Evolutionary conservation across 1,140 invertebrate genomes (phyloP).

Genomic region (Anthonomus grandis): DNA sequence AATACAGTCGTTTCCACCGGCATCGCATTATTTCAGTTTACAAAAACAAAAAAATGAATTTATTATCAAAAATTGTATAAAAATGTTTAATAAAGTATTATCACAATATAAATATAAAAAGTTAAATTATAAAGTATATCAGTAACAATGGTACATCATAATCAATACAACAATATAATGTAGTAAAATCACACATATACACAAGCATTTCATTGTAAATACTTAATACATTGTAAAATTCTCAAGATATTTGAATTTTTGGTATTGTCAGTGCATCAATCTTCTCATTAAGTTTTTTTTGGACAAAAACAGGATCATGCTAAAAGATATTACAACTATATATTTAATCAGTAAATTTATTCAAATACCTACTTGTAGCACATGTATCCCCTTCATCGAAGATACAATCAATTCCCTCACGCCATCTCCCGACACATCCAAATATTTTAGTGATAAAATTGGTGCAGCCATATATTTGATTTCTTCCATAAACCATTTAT

Average conservation of each 20-base stretch:
- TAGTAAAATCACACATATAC: too few species aligned
- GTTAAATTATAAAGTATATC: too few species aligned
- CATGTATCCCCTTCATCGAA: slow-evolving; percentile 64
- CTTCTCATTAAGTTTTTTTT: slow-evolving; percentile 43
- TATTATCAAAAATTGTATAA: too few species aligned
- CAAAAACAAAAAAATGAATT: too few species aligned
- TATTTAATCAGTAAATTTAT: neutral
- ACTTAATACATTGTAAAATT: too few species aligned
- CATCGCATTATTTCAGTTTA: too few species aligned
- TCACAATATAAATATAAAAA: too few species aligned
- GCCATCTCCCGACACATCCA: slow-evolving; percentile 69
- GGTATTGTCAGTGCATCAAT: slow-evolving; percentile 31
- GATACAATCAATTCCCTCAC: slow-evolving; percentile 66
- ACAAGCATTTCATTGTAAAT: too few species aligned
- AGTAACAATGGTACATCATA: too few species aligned
- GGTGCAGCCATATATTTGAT: slow-evolving; percentile 59
- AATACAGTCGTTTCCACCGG: too few species aligned
- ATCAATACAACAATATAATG: too few species aligned
- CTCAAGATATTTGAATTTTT: slow-evolving; percentile 2
- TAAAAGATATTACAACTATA: slow-evolving; percentile 20
- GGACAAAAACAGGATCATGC: slow-evolving; percentile 44
- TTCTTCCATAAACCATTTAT: slow-evolving; percentile 51
- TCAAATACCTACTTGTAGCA: slow-evolving; percentile 57
- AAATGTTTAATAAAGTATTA: too few species aligned
- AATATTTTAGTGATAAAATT: slow-evolving; percentile 59